These are phyloP conservation scores for Hypomesus transpacificus DNA, from an alignment of 2,113 vertebrate species.

Conservation along the genomic window DNA sequence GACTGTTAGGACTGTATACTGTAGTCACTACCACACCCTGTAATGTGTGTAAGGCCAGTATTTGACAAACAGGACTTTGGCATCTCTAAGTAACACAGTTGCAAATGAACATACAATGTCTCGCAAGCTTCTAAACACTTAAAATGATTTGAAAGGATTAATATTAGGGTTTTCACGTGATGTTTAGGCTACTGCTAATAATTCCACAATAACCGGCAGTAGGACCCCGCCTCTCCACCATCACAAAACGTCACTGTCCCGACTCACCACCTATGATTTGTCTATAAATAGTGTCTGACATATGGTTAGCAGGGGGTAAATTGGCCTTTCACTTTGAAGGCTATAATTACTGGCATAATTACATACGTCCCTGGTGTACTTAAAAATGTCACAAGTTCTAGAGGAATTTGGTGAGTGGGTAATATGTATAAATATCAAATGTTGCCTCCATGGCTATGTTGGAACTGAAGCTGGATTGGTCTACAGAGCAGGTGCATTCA, in stretches of 20 bases:
- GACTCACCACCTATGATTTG: neutral
- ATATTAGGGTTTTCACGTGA: no score
- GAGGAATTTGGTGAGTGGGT: conserved; percentile 9
- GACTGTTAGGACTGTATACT: no score
- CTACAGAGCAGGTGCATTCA: conserved; percentile 52
- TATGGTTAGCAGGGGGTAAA: conserved; percentile 19
- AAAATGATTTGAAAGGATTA: no score
- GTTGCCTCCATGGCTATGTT: conserved; percentile 12
- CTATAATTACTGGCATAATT: conserved; percentile 44
- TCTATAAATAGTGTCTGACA: conserved; percentile 15
- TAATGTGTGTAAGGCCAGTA: no score
- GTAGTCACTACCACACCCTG: no score
- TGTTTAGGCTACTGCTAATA: no score
- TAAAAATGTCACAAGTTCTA: conserved; percentile 9
- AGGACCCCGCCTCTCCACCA: no score
- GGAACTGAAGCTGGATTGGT: conserved; percentile 18
- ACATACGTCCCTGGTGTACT: conserved; percentile 23
- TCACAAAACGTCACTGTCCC: neutral
- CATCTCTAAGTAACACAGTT: no score
- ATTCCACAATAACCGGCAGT: no score
- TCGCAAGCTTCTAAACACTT: no score
- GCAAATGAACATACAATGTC: no score
- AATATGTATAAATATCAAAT: conserved; percentile 16
- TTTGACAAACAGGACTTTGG: no score
- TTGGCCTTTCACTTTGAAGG: conserved; percentile 33